Base-by-base conservation (phyloP, 2,797 vertebrate genomes). In the Myotis daubentonii region DNA sequence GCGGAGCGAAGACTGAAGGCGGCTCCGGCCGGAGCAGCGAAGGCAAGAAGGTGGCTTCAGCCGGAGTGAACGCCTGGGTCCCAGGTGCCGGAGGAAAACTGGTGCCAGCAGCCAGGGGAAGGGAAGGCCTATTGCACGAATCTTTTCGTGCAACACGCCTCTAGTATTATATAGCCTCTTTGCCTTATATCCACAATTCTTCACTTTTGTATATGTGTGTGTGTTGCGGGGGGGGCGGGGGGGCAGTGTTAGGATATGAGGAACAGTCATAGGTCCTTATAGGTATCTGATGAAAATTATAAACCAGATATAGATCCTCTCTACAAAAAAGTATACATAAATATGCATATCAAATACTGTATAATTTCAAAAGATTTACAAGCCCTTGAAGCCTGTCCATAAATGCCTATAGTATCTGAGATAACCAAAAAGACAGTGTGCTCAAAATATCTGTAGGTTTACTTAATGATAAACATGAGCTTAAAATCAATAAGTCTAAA, bases 251-350 rank as follows among this genome's bases (percentile, higher is more conserved):
- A 62, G 44, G 44, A 68, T 22, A 65, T 71, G 25, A 47, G 9
- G 28, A 47, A 57, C 8, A 76, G 70, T 55, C 17, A 15, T 57
- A 74, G 81, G 10, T 66, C 9, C 9, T 66, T 94, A 47, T 75
- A n/a, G 55, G 13, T 86, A 76, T 60, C 30, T 94, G 25, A 89
- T 65, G 12, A 89, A 93, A 87, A 93, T 70, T 80, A 74, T 12
- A 87, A 20, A 68, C 20, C 49, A 84, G 23, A 33, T 74, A 84
- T 5, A 84, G 49, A 84, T 75, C 17, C 30, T 93, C 17, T 94
- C 41, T 38, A 79, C 22, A 89, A 92, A 91, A 93, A 74, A 74
- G 19, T 16, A 88, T 55, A 57, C 49, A 57, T 71, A 6, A 70
- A 62, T 3, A 80, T 84, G 79, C 6, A 51, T 84, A 87, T 68